phyloP scores from a whole-genome alignment of 2,888 invertebrate genomes.

The Malacosoma neustria region DNA sequence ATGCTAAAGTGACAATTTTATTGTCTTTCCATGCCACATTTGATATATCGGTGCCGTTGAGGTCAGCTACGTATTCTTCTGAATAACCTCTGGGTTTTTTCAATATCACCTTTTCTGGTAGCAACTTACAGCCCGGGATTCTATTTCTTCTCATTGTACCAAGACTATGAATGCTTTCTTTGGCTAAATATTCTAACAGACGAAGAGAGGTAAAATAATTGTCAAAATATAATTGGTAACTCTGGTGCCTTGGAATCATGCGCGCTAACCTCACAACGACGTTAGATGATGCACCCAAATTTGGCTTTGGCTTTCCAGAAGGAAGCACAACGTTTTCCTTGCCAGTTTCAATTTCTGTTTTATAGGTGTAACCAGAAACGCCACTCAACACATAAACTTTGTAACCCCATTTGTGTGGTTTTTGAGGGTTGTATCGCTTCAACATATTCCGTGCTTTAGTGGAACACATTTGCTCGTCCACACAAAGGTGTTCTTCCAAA shows the following conservation, averaged over 20 bases:
- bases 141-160: conserved; percentile 21
- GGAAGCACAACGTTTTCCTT: conserved; percentile 14
- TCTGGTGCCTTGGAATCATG: conserved; percentile 18
- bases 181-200: conserved; percentile 21
- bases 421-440: conserved; percentile 28
- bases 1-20: conserved; percentile 27
- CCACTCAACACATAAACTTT: conserved; percentile 25
- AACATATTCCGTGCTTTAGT: conserved; percentile 19
- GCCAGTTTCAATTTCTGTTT: conserved; percentile 25
- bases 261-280: conserved; percentile 21
- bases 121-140: conserved; percentile 21
- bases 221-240: conserved; percentile 24
- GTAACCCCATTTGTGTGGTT: conserved; percentile 32
- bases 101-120: conserved; percentile 15
- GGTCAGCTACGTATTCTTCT: conserved; percentile 9
- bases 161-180: conserved; percentile 18
- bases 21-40: conserved; percentile 27
- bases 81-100: conserved; percentile 16
- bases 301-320: conserved; percentile 16
- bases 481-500: conserved; percentile 15
- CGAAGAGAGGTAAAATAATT: conserved; percentile 19
- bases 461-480: conserved; percentile 25
- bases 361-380: conserved; percentile 22
- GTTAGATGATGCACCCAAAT: conserved; percentile 21
- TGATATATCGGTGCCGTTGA: conserved; percentile 17